A percentile compares a stretch with the other conserved stretches of the same genome.
These are phyloP conservation scores for Pseudeuparius sepicola DNA, from an alignment of 2,888 invertebrate genomes.

Conservation along the genomic window DNA sequence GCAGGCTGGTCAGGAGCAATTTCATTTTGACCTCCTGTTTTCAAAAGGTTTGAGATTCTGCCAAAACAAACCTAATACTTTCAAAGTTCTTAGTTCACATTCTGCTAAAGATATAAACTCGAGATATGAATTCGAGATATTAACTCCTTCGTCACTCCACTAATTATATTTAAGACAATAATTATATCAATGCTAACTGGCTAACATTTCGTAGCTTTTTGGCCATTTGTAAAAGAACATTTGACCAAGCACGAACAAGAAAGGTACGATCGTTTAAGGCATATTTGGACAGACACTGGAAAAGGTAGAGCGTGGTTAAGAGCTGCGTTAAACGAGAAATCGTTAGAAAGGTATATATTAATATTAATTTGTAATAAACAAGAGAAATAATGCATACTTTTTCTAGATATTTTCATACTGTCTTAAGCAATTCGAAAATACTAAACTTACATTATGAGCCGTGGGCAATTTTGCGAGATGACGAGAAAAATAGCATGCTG, in stretches of 20 bases:
- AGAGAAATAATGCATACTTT: constrained; percentile 7
- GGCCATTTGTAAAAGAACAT: constrained; percentile 70
- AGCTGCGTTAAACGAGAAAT: constrained; percentile 82
- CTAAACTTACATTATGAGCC: constrained; percentile 71
- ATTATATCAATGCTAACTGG: too few relatives aligned
- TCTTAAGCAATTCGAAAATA: constrained; percentile 54
- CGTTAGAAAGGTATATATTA: constrained; percentile 57
- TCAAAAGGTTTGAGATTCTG: too few relatives aligned
- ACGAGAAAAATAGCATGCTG: constrained; percentile 66
- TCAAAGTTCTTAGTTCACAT: too few relatives aligned
- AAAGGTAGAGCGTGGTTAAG: constrained; percentile 83
- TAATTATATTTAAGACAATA: too few relatives aligned
- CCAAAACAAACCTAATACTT: too few relatives aligned
- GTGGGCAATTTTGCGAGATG: constrained; percentile 74
- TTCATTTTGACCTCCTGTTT: too few relatives aligned
- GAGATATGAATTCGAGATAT: too few relatives aligned
- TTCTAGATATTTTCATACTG: constrained; percentile 59
- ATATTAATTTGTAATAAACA: constrained; percentile 24
- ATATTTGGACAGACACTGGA: constrained; percentile 66
- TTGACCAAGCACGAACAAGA: constrained; percentile 82
- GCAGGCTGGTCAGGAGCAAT: too few relatives aligned
- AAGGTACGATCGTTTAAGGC: constrained; percentile 62
- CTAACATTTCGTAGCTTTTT: constrained; percentile 50
- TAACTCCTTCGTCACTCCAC: too few relatives aligned
- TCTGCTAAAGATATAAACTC: too few relatives aligned